These are phyloP conservation scores for Mionectes macconnelli DNA, from an alignment of 2,113 vertebrate genomes.

Conservation along the genomic window DNA sequence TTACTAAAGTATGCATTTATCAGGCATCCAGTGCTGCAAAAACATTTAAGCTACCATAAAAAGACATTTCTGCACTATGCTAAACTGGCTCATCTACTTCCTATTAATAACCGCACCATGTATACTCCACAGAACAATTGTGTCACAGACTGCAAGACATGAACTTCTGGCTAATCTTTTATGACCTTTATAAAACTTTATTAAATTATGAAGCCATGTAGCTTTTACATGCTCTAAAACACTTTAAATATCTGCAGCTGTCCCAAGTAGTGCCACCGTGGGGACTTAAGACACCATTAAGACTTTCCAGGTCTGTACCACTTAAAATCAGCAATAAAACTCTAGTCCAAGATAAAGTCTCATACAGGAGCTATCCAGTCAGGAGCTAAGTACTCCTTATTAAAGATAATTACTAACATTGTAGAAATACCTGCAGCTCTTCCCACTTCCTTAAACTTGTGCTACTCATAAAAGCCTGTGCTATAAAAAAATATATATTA, in stretches of 20 bases:
- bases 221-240: constrained; percentile 3
- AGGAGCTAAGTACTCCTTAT: not conserved
- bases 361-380: not conserved
- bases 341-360: constrained; percentile 45
- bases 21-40: not conserved
- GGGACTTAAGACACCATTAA: constrained; percentile 11
- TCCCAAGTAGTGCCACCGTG: not conserved
- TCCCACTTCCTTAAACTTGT: not conserved
- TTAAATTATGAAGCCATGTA: constrained; percentile 37
- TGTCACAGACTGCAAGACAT: not conserved
- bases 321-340: constrained; percentile 19
- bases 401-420: constrained; percentile 11
- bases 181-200: constrained; percentile 49
- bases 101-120: not conserved
- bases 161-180: constrained; percentile 36
- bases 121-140: not conserved
- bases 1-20: not conserved
- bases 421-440: not conserved
- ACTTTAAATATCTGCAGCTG: not conserved
- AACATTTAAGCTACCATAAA: not conserved
- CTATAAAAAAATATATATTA: not conserved
- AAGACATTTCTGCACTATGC: not conserved
- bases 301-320: constrained; percentile 1
- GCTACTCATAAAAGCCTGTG: not conserved
- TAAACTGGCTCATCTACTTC: not conserved